These are phyloP conservation scores for Arenaria interpres DNA, from an alignment of 2,113 vertebrate species.

Conservation along the genomic window DNA sequence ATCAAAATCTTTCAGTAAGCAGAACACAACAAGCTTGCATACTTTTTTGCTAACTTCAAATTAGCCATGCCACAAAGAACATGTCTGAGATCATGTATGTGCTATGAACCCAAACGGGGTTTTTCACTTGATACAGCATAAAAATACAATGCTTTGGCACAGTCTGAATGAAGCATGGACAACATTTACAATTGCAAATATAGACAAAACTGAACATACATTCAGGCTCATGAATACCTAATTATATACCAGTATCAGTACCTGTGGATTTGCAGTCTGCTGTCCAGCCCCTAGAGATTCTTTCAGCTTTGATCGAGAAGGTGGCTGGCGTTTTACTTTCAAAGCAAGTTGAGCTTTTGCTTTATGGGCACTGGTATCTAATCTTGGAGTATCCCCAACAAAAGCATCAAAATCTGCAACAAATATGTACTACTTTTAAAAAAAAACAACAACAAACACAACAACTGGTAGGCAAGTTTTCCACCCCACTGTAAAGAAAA, in stretches of 20 bases:
- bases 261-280: conserved; percentile 49
- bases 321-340: conserved; percentile 87
- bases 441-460: not conserved
- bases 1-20: not conserved
- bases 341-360: conserved; percentile 87
- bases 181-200: not conserved
- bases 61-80: not conserved
- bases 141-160: not conserved
- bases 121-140: not conserved
- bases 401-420: conserved; percentile 81
- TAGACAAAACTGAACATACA: not conserved
- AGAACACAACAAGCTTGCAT: not conserved
- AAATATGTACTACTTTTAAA: not conserved
- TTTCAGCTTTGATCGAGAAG: conserved; percentile 86
- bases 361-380: conserved; percentile 89
- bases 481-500: not conserved
- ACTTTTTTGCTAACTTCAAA: not conserved
- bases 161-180: not conserved
- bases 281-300: conserved; percentile 71
- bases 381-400: conserved; percentile 84
- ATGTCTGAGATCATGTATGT: not conserved
- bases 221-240: not conserved
- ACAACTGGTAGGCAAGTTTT: not conserved
- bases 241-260: not conserved
- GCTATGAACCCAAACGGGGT: not conserved